These are phyloP conservation scores for Clangula hyemalis DNA, from an alignment of 2,797 vertebrate genomes.

Conservation along the genomic window DNA sequence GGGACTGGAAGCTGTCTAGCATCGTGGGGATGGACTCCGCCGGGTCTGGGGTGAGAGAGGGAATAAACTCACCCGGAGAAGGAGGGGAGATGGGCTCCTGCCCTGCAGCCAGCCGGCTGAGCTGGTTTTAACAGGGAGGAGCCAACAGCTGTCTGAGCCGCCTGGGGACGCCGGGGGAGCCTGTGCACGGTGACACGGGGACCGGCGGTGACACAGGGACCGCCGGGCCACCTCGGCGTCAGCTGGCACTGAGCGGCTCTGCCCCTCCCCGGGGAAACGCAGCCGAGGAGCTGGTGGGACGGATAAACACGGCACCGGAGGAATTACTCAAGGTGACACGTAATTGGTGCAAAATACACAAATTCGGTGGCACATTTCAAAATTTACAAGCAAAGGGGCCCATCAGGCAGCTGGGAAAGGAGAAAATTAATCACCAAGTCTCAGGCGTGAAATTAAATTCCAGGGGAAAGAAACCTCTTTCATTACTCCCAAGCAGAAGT, in stretches of 20 bases:
- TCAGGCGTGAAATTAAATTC: constrained; percentile 82
- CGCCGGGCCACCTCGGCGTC: rapidly evolving
- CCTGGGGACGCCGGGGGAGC: background rate
- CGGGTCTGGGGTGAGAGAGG: constrained; percentile 81
- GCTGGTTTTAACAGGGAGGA: background rate
- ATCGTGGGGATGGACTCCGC: constrained; percentile 93
- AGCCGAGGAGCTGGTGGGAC: background rate
- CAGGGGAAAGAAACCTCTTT: constrained; percentile 74
- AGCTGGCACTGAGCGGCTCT: rapidly evolving
- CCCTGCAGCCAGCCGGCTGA: background rate
- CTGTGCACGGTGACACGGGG: background rate
- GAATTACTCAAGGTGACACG: constrained; percentile 76
- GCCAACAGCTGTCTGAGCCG: no score
- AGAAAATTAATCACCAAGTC: constrained; percentile 78
- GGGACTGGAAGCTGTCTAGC: constrained; percentile 94
- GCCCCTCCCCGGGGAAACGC: background rate
- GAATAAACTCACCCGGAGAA: rapidly evolving
- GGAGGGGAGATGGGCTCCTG: rapidly evolving
- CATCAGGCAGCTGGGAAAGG: constrained; percentile 49
- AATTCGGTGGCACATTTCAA: constrained; percentile 70
- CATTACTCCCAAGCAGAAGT: constrained; percentile 69
- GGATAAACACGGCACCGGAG: constrained; percentile 51
- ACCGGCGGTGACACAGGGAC: rapidly evolving
- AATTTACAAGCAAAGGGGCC: constrained; percentile 76
- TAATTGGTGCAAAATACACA: constrained; percentile 79